phyloP scores from a whole-genome alignment of 1,140 invertebrate species.

The Oncopeltus fasciatus region DNA sequence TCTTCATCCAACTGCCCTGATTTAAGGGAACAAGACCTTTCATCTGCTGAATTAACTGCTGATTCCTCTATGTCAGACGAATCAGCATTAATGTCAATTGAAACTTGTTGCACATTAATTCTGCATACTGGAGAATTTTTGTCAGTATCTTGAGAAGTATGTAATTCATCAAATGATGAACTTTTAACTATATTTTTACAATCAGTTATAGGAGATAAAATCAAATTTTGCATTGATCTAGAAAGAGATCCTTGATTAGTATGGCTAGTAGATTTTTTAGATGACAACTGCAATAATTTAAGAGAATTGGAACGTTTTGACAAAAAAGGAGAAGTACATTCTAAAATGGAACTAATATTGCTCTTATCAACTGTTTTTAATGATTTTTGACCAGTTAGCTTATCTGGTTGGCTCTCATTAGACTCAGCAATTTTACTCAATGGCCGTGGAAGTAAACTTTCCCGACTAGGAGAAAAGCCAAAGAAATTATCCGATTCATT shows the following conservation, averaged over 20 bases:
- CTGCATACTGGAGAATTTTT: not conserved
- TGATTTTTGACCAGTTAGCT: too few species aligned
- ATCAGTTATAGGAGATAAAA: not conserved
- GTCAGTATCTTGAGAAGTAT: not conserved
- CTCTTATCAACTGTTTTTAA: too few species aligned
- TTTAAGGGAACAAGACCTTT: not conserved
- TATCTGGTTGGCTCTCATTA: too few species aligned
- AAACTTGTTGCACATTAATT: not conserved
- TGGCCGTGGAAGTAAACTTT: too few species aligned
- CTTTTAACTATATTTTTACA: not conserved
- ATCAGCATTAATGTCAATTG: not conserved
- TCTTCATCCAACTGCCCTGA: not conserved
- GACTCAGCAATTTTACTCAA: too few species aligned
- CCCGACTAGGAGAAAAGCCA: too few species aligned
- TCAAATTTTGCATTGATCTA: not conserved
- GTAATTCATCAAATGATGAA: not conserved
- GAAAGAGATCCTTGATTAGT: not conserved
- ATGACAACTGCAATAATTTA: too few species aligned
- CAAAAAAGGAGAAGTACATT: too few species aligned
- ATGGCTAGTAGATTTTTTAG: too few species aligned
- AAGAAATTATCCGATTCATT: too few species aligned
- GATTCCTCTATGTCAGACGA: not conserved
- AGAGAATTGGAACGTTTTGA: too few species aligned
- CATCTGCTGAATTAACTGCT: not conserved
- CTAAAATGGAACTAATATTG: too few species aligned